Evolutionary conservation across 2,888 invertebrate genomes (phyloP).

Genomic region (Cabera pusaria): DNA sequence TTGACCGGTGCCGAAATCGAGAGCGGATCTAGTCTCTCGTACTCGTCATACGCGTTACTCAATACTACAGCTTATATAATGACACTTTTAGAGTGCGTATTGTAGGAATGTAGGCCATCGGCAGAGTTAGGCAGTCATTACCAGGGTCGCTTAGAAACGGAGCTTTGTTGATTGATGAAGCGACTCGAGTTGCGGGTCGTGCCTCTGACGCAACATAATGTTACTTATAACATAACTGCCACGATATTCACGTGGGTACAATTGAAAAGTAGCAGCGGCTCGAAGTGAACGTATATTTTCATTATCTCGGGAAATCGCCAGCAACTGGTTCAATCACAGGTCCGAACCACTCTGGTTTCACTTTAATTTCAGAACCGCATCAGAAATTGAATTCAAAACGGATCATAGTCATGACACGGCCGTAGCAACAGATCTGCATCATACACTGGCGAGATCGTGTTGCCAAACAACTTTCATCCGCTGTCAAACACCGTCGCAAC

Average conservation of each 20-base stretch:
- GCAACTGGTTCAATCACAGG: constrained; percentile 4
- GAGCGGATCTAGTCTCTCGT: constrained; percentile 18
- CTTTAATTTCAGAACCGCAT: constrained; percentile 19
- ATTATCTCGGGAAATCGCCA: too few relatives aligned
- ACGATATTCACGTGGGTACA: too few relatives aligned
- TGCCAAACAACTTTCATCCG: constrained; percentile 45
- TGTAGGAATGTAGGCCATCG: constrained; percentile 17
- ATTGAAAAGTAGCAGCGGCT: too few relatives aligned
- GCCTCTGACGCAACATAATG: constrained; percentile 7
- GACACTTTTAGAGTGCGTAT: constrained; percentile 16
- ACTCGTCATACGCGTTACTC: constrained; percentile 15
- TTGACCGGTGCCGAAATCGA: constrained; percentile 20
- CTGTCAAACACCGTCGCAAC: constrained; percentile 39
- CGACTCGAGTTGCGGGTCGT: constrained; percentile 1
- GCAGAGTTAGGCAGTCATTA: constrained; percentile 19
- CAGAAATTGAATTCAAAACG: constrained; percentile 16
- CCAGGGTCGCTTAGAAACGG: constrained; percentile 15
- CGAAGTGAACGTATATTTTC: too few relatives aligned
- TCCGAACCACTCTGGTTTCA: constrained; percentile 13
- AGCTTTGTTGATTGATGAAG: constrained; percentile 14
- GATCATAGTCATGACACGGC: constrained; percentile 12
- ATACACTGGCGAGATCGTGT: constrained; percentile 13
- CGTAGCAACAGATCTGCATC: constrained; percentile 19
- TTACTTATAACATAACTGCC: too few relatives aligned
- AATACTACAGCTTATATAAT: constrained; percentile 16